Percentiles rank a stretch among this genome's conserved stretches.
Conservation (phyloP, 2,888 invertebrate genomes). For the Andrena trimmerana region DNA sequence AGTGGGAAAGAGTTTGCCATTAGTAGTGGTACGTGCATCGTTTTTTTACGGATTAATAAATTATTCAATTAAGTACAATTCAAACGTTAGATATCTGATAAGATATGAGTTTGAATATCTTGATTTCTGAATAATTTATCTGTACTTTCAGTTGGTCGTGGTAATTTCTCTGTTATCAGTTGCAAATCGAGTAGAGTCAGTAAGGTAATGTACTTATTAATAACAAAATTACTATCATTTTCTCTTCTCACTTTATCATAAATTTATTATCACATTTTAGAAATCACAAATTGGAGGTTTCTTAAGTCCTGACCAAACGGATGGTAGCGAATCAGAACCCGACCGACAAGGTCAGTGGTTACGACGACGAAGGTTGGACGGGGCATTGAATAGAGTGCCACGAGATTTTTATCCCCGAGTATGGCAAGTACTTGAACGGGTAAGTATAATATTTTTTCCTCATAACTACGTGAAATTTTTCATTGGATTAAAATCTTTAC, state of each 20-base stretch:
- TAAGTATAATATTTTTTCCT: conserved; percentile 82
- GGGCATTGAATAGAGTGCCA: conserved; percentile 98
- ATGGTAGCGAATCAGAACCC: conserved; percentile 86
- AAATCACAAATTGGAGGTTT: conserved; percentile 87
- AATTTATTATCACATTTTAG: conserved; percentile 73
- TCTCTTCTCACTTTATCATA: not conserved
- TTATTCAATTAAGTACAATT: not conserved
- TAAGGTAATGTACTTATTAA: conserved; percentile 87
- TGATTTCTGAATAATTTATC: conserved; percentile 24
- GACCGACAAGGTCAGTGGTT: conserved; percentile 99
- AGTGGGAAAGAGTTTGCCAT: conserved; percentile 99
- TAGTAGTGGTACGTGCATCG: conserved; percentile 90
- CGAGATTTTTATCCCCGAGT: conserved; percentile 98
- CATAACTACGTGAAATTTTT: not conserved
- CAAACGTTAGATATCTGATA: not conserved
- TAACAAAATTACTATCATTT: not conserved
- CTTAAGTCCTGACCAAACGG: conserved; percentile 81
- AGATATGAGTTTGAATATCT: not conserved
- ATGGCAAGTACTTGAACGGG: conserved; percentile 96
- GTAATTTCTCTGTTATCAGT: conserved; percentile 95
- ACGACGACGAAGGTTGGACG: conserved; percentile 96
- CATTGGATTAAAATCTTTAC: conserved; percentile 1
- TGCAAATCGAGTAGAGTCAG: conserved; percentile 95
- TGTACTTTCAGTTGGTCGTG: conserved; percentile 89
- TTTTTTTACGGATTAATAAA: not conserved